Percentiles rank a stretch among this genome's conserved stretches.
Conservation (phyloP, 2,888 invertebrate genomes). For the Barypeithes pellucidus region DNA sequence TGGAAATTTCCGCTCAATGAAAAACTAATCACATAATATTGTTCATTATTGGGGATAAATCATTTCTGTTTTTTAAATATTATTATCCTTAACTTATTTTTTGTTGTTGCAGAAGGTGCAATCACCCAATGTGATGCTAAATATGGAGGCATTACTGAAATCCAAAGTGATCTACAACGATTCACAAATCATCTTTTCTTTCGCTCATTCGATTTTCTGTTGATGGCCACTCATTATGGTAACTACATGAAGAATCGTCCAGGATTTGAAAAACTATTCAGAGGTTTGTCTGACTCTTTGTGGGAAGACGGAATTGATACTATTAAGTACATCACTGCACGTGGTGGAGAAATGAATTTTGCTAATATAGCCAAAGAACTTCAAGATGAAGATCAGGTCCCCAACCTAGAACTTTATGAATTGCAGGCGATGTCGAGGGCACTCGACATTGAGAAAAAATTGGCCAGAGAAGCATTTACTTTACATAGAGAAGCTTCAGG, state of each 20-base stretch:
- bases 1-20: too few relatives aligned
- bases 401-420: conserved; percentile 75
- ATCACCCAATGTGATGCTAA: conserved; percentile 77
- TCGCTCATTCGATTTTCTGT: conserved; percentile 83
- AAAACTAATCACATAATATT: too few relatives aligned
- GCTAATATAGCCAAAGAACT: conserved; percentile 65
- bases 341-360: conserved; percentile 79
- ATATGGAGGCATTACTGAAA: conserved; percentile 76
- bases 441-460: conserved; percentile 82
- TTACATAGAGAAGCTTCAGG: conserved; percentile 73
- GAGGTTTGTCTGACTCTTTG: conserved; percentile 81
- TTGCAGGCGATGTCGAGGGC: conserved; percentile 82
- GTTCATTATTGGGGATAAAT: too few relatives aligned
- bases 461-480: conserved; percentile 79
- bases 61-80: background rate
- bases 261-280: conserved; percentile 84
- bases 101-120: conserved; percentile 52
- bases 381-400: conserved; percentile 55
- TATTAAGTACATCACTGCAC: conserved; percentile 84
- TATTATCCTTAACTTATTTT: background rate
- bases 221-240: conserved; percentile 84
- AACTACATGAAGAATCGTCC: conserved; percentile 83
- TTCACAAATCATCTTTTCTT: conserved; percentile 80
- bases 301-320: conserved; percentile 83
- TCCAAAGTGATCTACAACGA: conserved; percentile 71